Conservation (phyloP, 2,113 vertebrate species). For the Neodontobutis hainanensis region DNA sequence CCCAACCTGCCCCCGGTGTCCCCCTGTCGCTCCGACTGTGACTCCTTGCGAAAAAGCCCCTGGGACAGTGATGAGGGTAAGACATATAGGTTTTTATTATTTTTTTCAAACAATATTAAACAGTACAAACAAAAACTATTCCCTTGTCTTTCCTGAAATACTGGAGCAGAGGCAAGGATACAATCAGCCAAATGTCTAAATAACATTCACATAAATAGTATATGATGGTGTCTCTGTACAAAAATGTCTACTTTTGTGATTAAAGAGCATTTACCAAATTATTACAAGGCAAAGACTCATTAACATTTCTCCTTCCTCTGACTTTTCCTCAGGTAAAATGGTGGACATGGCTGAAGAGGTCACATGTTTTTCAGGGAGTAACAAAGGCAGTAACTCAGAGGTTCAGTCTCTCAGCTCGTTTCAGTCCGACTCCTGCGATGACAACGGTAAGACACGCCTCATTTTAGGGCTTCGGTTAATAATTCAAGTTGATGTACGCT, state of each 20-base stretch:
- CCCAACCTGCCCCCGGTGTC: conserved; percentile 91
- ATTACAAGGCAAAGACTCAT: no score
- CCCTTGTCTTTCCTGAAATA: no score
- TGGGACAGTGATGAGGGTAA: conserved; percentile 91
- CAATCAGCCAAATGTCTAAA: no score
- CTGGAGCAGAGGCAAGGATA: no score
- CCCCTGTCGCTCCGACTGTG: conserved; percentile 91
- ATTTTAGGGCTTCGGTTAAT: neutral
- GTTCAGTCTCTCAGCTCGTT: conserved; percentile 95
- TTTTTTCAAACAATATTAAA: no score
- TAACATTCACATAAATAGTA: no score
- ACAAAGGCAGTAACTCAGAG: conserved; percentile 95
- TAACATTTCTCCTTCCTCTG: neutral
- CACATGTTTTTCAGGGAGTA: conserved; percentile 92
- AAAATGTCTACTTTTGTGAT: no score
- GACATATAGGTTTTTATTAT: neutral
- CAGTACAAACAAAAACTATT: no score
- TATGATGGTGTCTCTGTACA: no score
- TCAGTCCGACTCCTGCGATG: conserved; percentile 95
- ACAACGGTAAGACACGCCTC: conserved; percentile 87
- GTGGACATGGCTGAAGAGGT: conserved; percentile 89
- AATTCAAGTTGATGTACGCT: neutral
- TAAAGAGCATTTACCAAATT: no score
- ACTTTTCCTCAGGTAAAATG: conserved; percentile 82
- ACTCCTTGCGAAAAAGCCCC: conserved; percentile 90